phyloP scores from a whole-genome alignment of 2,888 invertebrate genomes.

The Acanthosoma haemorrhoidale region DNA sequence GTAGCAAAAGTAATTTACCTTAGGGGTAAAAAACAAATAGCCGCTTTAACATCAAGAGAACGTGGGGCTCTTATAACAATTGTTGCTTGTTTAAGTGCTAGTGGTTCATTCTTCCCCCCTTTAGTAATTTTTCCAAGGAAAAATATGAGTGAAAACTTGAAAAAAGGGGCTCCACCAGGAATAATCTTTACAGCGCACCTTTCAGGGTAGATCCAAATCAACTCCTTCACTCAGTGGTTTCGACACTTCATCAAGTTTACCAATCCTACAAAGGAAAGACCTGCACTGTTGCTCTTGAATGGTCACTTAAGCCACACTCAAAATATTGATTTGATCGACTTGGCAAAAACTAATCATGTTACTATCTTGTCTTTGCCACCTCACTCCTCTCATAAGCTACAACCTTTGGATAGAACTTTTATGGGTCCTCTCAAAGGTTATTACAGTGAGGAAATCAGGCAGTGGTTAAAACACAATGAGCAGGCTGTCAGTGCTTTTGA shows the following conservation, averaged over 20 bases:
- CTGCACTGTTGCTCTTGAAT: constrained; percentile 40
- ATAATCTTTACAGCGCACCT: constrained; percentile 42
- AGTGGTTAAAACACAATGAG: not conserved
- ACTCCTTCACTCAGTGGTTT: constrained; percentile 44
- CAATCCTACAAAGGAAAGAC: constrained; percentile 41
- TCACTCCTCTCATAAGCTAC: constrained; percentile 35
- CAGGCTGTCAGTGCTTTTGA: not conserved
- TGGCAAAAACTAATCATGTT: constrained; percentile 34
- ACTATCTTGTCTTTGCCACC: constrained; percentile 36
- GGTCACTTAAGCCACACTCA: constrained; percentile 37
- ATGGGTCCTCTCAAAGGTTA: constrained; percentile 30
- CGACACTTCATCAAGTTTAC: constrained; percentile 42
- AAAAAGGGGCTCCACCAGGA: constrained; percentile 43
- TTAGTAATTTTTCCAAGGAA: constrained; percentile 44
- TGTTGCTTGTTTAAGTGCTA: constrained; percentile 43
- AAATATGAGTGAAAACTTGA: constrained; percentile 43
- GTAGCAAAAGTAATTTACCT: constrained; percentile 42
- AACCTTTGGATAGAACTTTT: constrained; percentile 37
- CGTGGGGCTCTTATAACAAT: constrained; percentile 43
- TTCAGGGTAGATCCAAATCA: constrained; percentile 44
- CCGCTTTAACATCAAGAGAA: constrained; percentile 44
- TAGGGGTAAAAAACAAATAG: constrained; percentile 44
- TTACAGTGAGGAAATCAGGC: constrained; percentile 23
- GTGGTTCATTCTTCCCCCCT: constrained; percentile 44
- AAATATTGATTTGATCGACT: constrained; percentile 34